Evolutionary conservation across 2,797 vertebrate genomes (phyloP).

Genomic region (Sternarchorhynchus goeldii): DNA sequence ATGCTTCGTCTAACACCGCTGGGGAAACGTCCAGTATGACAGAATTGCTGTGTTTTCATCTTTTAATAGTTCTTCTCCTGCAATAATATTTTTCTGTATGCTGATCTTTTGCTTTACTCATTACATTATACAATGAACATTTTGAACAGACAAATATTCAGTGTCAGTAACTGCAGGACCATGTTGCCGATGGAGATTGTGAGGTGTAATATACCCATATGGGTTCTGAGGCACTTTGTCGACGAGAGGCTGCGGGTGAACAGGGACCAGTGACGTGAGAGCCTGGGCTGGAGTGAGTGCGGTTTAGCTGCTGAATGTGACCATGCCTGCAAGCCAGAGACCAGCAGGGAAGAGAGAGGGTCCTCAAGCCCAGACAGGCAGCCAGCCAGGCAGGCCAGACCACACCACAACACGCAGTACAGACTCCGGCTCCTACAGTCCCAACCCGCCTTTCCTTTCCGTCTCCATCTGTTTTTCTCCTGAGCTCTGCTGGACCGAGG

Average conservation of each 20-base stretch:
- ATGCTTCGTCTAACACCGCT: conserved; percentile 17
- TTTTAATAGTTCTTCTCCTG: conserved; percentile 25
- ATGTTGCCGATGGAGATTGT: neutral
- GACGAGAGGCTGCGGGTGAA: conserved; percentile 42
- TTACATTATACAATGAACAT: neutral
- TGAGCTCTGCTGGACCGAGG: conserved; percentile 15
- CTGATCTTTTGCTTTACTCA: neutral
- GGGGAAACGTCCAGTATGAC: conserved; percentile 9
- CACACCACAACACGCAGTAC: conserved; percentile 38
- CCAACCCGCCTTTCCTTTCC: conserved; percentile 9
- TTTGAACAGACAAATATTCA: too few relatives aligned
- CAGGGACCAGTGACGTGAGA: conserved; percentile 50
- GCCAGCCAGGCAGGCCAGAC: conserved; percentile 58
- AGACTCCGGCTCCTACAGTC: neutral
- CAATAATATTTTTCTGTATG: conserved; percentile 39
- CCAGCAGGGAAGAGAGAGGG: conserved; percentile 49
- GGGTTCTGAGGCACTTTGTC: conserved; percentile 37
- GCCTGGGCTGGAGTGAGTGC: conserved; percentile 48
- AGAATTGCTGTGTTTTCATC: conserved; percentile 11
- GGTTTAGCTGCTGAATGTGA: conserved; percentile 61
- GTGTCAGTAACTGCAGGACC: neutral
- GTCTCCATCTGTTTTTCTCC: conserved; percentile 54
- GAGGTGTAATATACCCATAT: conserved; percentile 33
- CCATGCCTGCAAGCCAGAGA: conserved; percentile 52
- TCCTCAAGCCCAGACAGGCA: conserved; percentile 58